Conservation (phyloP, 2,888 invertebrate species). For the Pyrochroa serraticornis region DNA sequence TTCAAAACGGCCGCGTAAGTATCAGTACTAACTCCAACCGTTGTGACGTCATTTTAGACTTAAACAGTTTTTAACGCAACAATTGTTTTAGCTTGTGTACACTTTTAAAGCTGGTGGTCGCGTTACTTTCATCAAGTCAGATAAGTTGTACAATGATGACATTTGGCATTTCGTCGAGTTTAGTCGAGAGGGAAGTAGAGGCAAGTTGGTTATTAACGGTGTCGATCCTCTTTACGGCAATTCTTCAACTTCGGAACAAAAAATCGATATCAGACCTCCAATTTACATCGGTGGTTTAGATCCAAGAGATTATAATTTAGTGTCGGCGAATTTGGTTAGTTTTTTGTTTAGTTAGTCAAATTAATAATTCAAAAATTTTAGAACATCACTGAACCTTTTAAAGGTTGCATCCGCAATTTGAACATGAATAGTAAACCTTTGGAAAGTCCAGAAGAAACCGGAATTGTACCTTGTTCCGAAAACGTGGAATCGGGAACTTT, state of each 20-base stretch:
- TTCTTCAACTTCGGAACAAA: conserved; percentile 41
- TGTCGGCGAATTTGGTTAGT: conserved; percentile 51
- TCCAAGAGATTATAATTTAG: conserved; percentile 57
- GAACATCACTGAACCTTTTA: conserved; percentile 69
- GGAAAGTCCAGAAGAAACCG: conserved; percentile 63
- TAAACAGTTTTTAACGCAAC: background rate
- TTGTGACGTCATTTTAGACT: too few species aligned
- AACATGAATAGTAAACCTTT: conserved; percentile 72
- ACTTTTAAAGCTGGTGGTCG: conserved; percentile 75
- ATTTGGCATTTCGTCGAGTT: conserved; percentile 81
- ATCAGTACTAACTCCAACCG: background rate
- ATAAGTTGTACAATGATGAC: conserved; percentile 70
- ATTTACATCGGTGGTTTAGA: conserved; percentile 84
- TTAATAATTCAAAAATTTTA: conserved; percentile 19
- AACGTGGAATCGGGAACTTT: conserved; percentile 81
- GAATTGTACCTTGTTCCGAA: conserved; percentile 79
- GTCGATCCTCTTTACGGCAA: conserved; percentile 61
- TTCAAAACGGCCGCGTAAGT: conserved; percentile 75
- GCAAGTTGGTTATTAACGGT: conserved; percentile 72
- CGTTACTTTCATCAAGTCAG: conserved; percentile 60
- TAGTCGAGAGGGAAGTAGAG: conserved; percentile 66
- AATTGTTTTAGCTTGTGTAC: conserved; percentile 65
- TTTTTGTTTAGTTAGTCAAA: background rate
- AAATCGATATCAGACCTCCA: conserved; percentile 70
- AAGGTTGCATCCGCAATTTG: conserved; percentile 83